Conservation (phyloP, 1,140 invertebrate genomes). For the Heliconius hewitsoni region DNA sequence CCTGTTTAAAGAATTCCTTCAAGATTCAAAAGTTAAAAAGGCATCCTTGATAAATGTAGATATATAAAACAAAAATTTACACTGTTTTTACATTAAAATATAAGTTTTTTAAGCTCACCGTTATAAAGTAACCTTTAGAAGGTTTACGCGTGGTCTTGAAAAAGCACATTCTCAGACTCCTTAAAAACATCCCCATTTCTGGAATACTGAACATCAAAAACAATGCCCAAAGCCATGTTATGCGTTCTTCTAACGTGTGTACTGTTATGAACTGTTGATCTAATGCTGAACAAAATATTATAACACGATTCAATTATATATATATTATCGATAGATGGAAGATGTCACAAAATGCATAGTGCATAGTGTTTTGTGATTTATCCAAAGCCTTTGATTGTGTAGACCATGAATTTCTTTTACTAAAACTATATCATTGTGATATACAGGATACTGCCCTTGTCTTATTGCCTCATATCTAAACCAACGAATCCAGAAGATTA, state of each 20-base stretch:
- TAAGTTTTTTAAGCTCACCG: constrained; percentile 52
- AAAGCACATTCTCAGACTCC: constrained; percentile 92
- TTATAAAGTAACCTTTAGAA: constrained; percentile 82
- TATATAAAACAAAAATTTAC: too few species aligned
- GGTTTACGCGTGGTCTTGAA: constrained; percentile 92
- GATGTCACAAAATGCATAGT: too few species aligned
- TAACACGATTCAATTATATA: too few species aligned
- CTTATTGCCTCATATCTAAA: too few species aligned
- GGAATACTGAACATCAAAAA: constrained; percentile 92
- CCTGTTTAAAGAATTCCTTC: background rate
- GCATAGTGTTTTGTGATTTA: too few species aligned
- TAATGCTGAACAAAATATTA: constrained; percentile 81
- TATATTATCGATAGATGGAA: too few species aligned
- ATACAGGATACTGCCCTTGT: too few species aligned
- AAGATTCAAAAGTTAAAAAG: background rate
- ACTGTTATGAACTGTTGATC: constrained; percentile 90
- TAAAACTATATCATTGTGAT: too few species aligned
- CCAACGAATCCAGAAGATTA: too few species aligned
- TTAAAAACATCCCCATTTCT: constrained; percentile 91
- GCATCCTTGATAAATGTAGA: too few species aligned
- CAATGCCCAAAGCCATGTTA: constrained; percentile 95
- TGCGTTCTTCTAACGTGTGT: constrained; percentile 88
- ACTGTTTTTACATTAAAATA: background rate
- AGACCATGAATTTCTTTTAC: too few species aligned
- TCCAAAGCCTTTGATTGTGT: too few species aligned